Evolutionary conservation across 1,140 invertebrate species (phyloP), one percentile per base, ranked within the genome.

Genomic region (Neodiprion pinetum): DNA sequence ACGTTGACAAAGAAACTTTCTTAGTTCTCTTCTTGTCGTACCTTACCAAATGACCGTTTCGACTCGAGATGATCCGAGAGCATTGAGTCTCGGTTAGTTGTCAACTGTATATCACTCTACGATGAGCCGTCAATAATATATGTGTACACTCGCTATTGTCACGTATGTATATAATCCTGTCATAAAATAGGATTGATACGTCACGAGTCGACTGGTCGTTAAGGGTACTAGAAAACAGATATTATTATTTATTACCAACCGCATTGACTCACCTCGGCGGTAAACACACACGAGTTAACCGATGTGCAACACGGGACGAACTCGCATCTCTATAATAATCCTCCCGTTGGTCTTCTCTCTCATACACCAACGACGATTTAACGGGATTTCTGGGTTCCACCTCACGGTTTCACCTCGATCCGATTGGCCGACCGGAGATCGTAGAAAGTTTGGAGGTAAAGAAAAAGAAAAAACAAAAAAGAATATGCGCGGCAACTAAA

Each of bases 151-250:
- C 53, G 9, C 11, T 61, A 61, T 61, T 61, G 53, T 61, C 53
- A 40, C 2, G 28, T 40, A 40, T 40, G 28, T 40, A 40, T 40
- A 61, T 61, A 61, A 61, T 12, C 53, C 53, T 61, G 53, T 61
- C 53, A 61, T 61, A 61, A 61, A 61, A 61, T 61, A 61, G 53
- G 7, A 61, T 61, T 61, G 53, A 61, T 61, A 61, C 53, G 53
- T 61, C 53, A 61, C n/a, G 8, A 12, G 53, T 14, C 9, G 53
- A 61, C 53, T 12, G 53, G 53, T 61, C 53, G 53, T 61, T 61
- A 61, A 61, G 53, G 28, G 53, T 61, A 61, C 53, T 61, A 61
- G 53, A 61, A 40, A 61, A 61, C 53, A 17, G 53, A 61, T 61
- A 61, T 61, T 61, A 61, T 61, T 61, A 61, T 61, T 61, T 61